These are phyloP conservation scores for Cololabis saira DNA, from an alignment of 2,113 vertebrate species.

Conservation along the genomic window DNA sequence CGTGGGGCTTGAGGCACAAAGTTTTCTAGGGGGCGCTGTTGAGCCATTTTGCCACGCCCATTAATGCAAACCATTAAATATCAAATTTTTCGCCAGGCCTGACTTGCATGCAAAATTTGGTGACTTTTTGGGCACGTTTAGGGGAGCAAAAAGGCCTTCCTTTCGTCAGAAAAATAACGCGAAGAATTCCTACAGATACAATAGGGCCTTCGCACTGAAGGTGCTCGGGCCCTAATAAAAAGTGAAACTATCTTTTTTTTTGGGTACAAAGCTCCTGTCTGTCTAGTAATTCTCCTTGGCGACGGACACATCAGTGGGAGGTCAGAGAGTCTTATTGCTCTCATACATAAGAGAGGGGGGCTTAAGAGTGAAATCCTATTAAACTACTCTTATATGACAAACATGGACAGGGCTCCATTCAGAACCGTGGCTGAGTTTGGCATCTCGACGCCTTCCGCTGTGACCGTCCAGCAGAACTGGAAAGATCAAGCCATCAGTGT, in stretches of 20 bases:
- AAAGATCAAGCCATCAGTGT: conserved; percentile 69
- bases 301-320: conserved; percentile 80
- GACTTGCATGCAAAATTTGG: too few species aligned
- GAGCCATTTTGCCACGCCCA: too few species aligned
- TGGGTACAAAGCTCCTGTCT: conserved; percentile 75
- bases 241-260: conserved; percentile 74
- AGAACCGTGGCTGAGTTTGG: conserved; percentile 73
- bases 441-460: conserved; percentile 68
- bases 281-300: conserved; percentile 69
- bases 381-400: conserved; percentile 79
- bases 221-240: too few species aligned
- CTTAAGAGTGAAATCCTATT: conserved; percentile 82
- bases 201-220: too few species aligned
- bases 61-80: too few species aligned
- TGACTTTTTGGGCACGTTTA: too few species aligned
- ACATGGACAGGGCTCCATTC: conserved; percentile 72
- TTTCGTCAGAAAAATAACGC: too few species aligned
- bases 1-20: too few species aligned
- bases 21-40: too few species aligned
- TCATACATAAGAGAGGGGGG: conserved; percentile 57
- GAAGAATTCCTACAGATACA: too few species aligned
- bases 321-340: conserved; percentile 41
- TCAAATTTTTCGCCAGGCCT: too few species aligned
- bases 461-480: conserved; percentile 47
- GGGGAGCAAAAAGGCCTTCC: too few species aligned